These are phyloP conservation scores for Muscina levida DNA, from an alignment of 2,888 invertebrate species.

Conservation along the genomic window DNA sequence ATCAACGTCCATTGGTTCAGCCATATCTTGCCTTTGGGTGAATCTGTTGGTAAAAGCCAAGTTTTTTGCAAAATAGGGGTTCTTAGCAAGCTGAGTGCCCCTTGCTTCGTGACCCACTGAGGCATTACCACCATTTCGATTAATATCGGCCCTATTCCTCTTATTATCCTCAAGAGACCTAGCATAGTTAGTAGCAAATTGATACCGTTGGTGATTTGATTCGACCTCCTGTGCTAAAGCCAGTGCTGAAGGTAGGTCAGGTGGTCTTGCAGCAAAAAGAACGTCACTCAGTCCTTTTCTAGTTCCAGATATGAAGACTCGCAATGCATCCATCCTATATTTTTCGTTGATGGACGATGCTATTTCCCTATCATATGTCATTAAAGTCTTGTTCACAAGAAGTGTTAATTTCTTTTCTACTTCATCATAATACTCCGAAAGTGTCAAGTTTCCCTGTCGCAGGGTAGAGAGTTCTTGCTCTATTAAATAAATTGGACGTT, in stretches of 20 bases:
- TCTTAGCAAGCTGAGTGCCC: no score
- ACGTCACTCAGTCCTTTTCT: constrained; percentile 50
- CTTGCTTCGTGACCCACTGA: constrained; percentile 1
- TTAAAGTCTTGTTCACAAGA: constrained; percentile 60
- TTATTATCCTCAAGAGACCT: background rate
- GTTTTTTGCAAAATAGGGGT: no score
- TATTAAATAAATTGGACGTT: constrained; percentile 45
- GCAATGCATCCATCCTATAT: constrained; percentile 57
- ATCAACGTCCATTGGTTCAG: no score
- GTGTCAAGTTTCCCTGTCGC: constrained; percentile 45
- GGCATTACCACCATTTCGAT: background rate
- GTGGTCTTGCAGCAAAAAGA: constrained; percentile 51
- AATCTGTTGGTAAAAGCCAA: no score
- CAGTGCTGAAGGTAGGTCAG: constrained; percentile 33
- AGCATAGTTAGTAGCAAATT: constrained; percentile 15
- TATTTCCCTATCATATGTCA: constrained; percentile 52
- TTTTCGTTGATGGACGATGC: constrained; percentile 56
- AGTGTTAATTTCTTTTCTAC: constrained; percentile 54
- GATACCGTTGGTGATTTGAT: constrained; percentile 1
- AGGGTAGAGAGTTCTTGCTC: constrained; percentile 37
- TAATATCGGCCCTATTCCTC: no score
- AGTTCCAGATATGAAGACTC: constrained; percentile 52
- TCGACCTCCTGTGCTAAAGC: constrained; percentile 40
- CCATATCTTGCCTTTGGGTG: no score
- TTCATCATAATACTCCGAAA: constrained; percentile 45